Evolutionary conservation across 2,888 invertebrate species (phyloP).

Genomic region (Hypercompe scribonia): DNA sequence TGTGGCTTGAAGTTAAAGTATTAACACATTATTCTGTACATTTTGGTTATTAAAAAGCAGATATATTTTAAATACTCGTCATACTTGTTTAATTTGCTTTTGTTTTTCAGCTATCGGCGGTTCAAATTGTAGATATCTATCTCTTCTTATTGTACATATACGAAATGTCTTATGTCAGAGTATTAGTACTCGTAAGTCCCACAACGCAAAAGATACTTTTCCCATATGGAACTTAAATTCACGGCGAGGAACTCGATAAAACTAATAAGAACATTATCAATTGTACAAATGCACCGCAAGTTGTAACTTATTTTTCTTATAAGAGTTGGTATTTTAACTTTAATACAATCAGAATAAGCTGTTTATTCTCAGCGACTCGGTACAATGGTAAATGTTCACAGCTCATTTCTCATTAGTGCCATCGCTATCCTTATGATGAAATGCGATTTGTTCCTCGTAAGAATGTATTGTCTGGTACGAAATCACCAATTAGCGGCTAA

Average conservation of each 20-base stretch:
- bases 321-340: background rate
- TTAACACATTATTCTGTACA: background rate
- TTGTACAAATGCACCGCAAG: background rate
- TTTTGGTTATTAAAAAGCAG: background rate
- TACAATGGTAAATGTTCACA: background rate
- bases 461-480: slow-evolving; percentile 55
- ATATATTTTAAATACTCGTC: background rate
- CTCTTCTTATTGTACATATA: background rate
- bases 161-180: background rate
- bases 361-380: background rate
- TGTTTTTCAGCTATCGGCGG: background rate
- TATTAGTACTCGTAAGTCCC: background rate
- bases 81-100: too few species aligned
- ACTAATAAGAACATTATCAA: background rate
- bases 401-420: slow-evolving; percentile 8
- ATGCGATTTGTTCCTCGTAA: slow-evolving; percentile 30
- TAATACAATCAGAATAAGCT: background rate
- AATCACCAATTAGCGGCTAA: slow-evolving; percentile 69
- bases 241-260: background rate
- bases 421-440: slow-evolving; percentile 14
- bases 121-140: background rate
- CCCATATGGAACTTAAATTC: background rate
- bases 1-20: background rate
- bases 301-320: background rate
- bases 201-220: background rate